Evolutionary conservation across 2,797 vertebrate genomes (phyloP).

Genomic region (Hoplostethus atlanticus): DNA sequence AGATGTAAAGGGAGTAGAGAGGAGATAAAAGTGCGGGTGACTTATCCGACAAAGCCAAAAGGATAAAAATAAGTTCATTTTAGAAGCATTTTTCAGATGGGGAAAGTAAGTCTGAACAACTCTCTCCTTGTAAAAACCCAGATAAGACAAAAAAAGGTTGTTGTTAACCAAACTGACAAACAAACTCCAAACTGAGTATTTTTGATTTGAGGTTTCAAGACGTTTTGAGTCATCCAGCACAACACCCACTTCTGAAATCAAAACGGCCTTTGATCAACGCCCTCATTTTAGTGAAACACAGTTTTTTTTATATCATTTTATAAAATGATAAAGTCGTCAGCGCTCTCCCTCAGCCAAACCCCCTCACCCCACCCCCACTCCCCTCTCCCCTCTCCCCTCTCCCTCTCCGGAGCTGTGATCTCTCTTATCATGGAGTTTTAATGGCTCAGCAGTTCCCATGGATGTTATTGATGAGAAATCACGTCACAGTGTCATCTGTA

Average conservation of each 20-base stretch:
- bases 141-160: neutral
- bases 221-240: conserved; percentile 19
- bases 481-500: conserved; percentile 61
- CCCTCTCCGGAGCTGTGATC: neutral
- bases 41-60: conserved; percentile 18
- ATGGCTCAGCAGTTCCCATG: conserved; percentile 76
- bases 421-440: conserved; percentile 59
- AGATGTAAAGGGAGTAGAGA: conserved; percentile 19
- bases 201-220: neutral
- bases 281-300: conserved; percentile 10
- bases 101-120: conserved; percentile 17
- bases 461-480: conserved; percentile 78
- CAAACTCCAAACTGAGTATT: too few relatives aligned
- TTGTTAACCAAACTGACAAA: neutral
- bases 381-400: neutral
- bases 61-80: conserved; percentile 4
- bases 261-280: conserved; percentile 43
- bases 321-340: conserved; percentile 41
- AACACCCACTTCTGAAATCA: conserved; percentile 19
- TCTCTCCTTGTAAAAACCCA: neutral
- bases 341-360: neutral
- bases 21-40: conserved; percentile 40
- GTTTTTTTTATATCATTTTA: conserved; percentile 12
- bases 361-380: neutral
- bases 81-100: neutral